These are phyloP conservation scores for Drosophila koepferae DNA, from an alignment of 2,888 invertebrate genomes.

Conservation along the genomic window DNA sequence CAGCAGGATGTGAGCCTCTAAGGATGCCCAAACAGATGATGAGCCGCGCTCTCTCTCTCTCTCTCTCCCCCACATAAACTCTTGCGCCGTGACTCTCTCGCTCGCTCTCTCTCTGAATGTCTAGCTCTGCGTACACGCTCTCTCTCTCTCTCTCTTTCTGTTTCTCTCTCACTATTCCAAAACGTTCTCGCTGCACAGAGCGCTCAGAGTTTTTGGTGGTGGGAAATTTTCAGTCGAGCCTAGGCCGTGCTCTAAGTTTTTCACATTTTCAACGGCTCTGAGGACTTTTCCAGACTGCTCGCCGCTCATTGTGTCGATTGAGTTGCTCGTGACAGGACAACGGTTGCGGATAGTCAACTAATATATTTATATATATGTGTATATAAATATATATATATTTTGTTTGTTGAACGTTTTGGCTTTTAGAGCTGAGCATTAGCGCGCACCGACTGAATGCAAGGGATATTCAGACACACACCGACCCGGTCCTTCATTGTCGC, in stretches of 20 bases:
- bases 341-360: conserved; percentile 60
- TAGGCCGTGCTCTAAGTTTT: conserved; percentile 43
- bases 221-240: conserved; percentile 57
- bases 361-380: background rate
- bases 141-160: conserved; percentile 6
- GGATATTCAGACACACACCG: conserved; percentile 52
- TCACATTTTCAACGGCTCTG: conserved; percentile 56
- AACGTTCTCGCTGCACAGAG: conserved; percentile 49
- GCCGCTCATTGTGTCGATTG: conserved; percentile 84
- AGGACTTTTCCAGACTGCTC: conserved; percentile 81
- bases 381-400: conserved; percentile 4
- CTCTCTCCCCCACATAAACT: conserved; percentile 1
- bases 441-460: conserved; percentile 59
- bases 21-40: conserved; percentile 68
- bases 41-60: conserved; percentile 14
- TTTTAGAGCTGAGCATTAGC: conserved; percentile 31
- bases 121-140: background rate
- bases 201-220: conserved; percentile 53
- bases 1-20: conserved; percentile 60
- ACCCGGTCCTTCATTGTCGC: conserved; percentile 14
- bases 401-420: conserved; percentile 27
- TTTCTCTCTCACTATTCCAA: conserved; percentile 22
- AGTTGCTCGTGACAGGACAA: conserved; percentile 85
- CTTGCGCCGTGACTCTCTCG: background rate
- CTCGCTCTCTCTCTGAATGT: conserved; percentile 2